Evolutionary conservation across 1,140 invertebrate species (phyloP).

Genomic region (Trichonephila inaurata): DNA sequence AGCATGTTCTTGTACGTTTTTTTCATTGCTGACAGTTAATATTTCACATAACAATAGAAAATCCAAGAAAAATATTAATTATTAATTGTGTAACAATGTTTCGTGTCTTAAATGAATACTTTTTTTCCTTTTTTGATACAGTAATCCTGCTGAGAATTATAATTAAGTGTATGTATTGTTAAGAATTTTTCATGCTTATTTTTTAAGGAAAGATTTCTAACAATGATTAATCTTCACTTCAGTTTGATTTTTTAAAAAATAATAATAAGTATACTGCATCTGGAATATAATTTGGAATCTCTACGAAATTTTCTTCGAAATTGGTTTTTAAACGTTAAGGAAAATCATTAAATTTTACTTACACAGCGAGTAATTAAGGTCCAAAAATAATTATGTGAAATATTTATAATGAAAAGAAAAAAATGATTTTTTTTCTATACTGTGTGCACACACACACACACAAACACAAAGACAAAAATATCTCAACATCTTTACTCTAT

Average conservation of each 20-base stretch:
- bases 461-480: too few relatives aligned
- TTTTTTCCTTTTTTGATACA: background rate
- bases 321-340: too few relatives aligned
- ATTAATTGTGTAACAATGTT: background rate
- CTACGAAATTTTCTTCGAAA: too few relatives aligned
- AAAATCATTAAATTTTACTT: too few relatives aligned
- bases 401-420: too few relatives aligned
- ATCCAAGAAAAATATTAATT: background rate
- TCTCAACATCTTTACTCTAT: too few relatives aligned
- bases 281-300: background rate
- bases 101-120: too few relatives aligned
- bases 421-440: too few relatives aligned
- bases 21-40: background rate
- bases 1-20: background rate
- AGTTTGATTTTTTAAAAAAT: background rate
- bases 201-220: background rate
- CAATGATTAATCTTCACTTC: background rate
- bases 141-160: background rate
- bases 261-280: background rate
- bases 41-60: background rate
- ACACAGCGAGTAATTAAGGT: too few relatives aligned
- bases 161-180: background rate
- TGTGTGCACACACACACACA: too few relatives aligned
- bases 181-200: background rate
- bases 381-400: too few relatives aligned